phyloP scores from a whole-genome alignment of 1,140 invertebrate genomes.

The Heliconius congener region DNA sequence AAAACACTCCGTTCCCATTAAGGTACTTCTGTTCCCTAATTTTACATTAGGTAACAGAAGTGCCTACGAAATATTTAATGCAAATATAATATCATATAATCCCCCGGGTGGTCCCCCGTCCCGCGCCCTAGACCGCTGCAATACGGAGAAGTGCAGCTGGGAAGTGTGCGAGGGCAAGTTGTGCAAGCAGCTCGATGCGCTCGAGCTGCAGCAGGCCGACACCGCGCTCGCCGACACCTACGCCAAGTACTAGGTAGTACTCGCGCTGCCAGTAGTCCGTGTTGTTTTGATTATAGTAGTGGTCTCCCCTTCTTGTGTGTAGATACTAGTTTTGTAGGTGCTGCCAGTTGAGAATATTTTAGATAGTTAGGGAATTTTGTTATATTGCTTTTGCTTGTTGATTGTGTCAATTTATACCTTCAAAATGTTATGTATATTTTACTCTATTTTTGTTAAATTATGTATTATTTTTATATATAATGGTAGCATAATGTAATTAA shows the following conservation, averaged over 20 bases:
- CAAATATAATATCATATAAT: not conserved
- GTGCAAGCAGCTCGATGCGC: conserved; percentile 69
- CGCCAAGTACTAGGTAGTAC: conserved; percentile 11
- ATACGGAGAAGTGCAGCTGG: conserved; percentile 73
- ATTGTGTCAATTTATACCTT: not conserved
- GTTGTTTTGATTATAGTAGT: not conserved
- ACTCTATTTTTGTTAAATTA: not conserved
- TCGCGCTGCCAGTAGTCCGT: not conserved
- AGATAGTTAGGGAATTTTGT: too few species aligned
- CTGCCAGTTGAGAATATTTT: not conserved
- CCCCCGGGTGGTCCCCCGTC: too few species aligned
- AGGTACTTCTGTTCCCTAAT: too few species aligned
- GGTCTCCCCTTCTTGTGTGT: not conserved
- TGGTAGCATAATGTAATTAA: not conserved
- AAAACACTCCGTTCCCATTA: too few species aligned
- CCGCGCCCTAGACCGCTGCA: conserved; percentile 60
- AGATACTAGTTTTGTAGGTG: not conserved
- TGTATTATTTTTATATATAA: not conserved
- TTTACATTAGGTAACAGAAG: too few species aligned
- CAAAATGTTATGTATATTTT: not conserved
- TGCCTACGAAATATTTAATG: too few species aligned
- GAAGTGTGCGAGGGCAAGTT: conserved; percentile 73
- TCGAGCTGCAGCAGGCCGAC: conserved; percentile 62
- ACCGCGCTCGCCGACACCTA: conserved; percentile 51
- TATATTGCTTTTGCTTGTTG: not conserved